phyloP scores from a whole-genome alignment of 2,888 invertebrate genomes.

The Brassicogethes aeneus region DNA sequence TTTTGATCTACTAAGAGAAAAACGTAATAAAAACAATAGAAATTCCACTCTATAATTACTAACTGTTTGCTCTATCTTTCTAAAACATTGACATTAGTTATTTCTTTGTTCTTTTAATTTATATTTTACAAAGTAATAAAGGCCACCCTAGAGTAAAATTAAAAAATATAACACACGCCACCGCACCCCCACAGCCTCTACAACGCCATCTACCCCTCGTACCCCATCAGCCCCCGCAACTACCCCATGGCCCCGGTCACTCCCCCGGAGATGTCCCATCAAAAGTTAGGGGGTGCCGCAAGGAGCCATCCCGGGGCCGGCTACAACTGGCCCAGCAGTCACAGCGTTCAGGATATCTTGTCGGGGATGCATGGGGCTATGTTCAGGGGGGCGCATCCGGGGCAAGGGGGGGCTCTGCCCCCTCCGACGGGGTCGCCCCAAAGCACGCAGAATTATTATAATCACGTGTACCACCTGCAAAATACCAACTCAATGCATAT shows the following conservation, averaged over 20 bases:
- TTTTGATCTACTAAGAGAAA: too few species aligned
- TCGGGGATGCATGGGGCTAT: slow-evolving; percentile 44
- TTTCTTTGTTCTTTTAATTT: too few species aligned
- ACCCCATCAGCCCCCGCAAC: slow-evolving; percentile 21
- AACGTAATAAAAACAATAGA: too few species aligned
- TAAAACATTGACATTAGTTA: too few species aligned
- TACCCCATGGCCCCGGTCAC: slow-evolving; percentile 16
- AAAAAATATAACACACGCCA: too few species aligned
- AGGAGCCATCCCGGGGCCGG: slow-evolving; percentile 38
- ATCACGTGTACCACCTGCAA: slow-evolving; percentile 55
- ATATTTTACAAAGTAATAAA: too few species aligned
- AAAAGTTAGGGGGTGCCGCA: slow-evolving; percentile 23
- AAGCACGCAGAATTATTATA: slow-evolving; percentile 46
- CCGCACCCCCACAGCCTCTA: slow-evolving; percentile 21
- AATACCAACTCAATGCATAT: slow-evolving; percentile 38
- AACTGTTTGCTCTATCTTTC: too few species aligned
- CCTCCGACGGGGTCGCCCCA: slow-evolving; percentile 34
- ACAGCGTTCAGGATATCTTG: slow-evolving; percentile 49
- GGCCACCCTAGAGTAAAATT: too few species aligned
- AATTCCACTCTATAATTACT: too few species aligned
- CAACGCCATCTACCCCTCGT: slow-evolving; percentile 22
- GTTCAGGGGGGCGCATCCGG: slow-evolving; percentile 43
- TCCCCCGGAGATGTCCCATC: slow-evolving; percentile 7
- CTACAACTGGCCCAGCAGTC: slow-evolving; percentile 45
- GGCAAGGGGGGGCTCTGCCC: slow-evolving; percentile 37